phyloP scores from a whole-genome alignment of 1,140 invertebrate genomes.

The Phymastichus coffea region DNA sequence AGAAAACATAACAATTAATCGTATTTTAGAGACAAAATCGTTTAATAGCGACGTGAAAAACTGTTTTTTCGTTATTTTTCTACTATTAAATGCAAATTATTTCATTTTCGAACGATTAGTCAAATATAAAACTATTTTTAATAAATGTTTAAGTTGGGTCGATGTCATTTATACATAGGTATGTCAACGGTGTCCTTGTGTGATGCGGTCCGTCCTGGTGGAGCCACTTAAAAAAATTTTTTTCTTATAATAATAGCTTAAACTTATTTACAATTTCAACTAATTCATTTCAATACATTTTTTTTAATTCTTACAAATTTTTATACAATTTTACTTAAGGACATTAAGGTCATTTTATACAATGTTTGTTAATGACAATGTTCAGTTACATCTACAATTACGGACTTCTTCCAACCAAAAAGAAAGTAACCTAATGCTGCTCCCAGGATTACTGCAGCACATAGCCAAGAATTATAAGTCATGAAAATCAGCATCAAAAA shows the following conservation, averaged over 20 bases:
- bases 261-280: too few relatives aligned
- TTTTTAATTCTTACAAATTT: background rate
- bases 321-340: background rate
- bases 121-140: too few relatives aligned
- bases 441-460: slow-evolving; percentile 85
- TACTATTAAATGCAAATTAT: too few relatives aligned
- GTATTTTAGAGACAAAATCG: too few relatives aligned
- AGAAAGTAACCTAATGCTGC: slow-evolving; percentile 89
- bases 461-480: slow-evolving; percentile 97
- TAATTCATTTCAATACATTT: too few relatives aligned
- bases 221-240: too few relatives aligned
- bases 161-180: slow-evolving; percentile 63
- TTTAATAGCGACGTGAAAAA: too few relatives aligned
- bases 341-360: background rate
- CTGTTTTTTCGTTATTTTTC: too few relatives aligned
- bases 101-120: too few relatives aligned
- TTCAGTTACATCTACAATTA: slow-evolving; percentile 90
- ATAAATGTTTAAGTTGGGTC: too few relatives aligned
- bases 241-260: too few relatives aligned
- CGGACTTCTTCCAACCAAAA: slow-evolving; percentile 90
- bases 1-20: too few relatives aligned
- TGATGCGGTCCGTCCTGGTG: background rate
- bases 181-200: slow-evolving; percentile 70
- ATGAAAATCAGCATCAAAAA: slow-evolving; percentile 97
- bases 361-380: slow-evolving; percentile 96